Conservation (phyloP, 2,113 vertebrate genomes). For the Uropsilus gracilis region DNA sequence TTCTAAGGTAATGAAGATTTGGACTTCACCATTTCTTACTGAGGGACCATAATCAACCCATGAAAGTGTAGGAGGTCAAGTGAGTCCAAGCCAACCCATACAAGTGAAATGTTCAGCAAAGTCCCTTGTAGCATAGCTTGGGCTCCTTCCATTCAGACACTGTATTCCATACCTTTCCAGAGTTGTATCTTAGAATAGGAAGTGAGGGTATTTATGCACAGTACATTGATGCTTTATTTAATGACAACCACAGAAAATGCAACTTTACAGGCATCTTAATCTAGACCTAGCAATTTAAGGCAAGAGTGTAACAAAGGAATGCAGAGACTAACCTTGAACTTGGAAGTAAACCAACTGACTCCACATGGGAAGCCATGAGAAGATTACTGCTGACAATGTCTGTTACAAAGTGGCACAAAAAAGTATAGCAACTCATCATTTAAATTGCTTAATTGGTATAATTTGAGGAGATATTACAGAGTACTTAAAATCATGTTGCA, state of each 20-base stretch:
- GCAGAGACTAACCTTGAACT: not conserved
- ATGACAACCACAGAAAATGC: fast-evolving
- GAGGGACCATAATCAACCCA: not conserved
- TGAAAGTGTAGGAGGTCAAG: not conserved
- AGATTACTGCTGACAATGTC: not conserved
- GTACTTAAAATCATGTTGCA: not conserved
- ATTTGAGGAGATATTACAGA: not conserved
- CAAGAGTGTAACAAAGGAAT: not conserved
- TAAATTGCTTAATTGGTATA: not conserved
- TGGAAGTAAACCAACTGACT: not conserved
- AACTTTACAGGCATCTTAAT: not conserved
- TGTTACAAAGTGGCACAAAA: not conserved
- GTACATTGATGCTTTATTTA: not conserved
- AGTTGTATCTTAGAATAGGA: not conserved
- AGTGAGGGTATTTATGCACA: not conserved
- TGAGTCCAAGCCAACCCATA: not conserved
- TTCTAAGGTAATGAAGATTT: not conserved
- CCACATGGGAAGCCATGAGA: not conserved
- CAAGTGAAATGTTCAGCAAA: not conserved
- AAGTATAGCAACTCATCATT: not conserved
- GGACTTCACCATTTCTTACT: not conserved
- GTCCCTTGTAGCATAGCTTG: not conserved
- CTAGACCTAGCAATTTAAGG: not conserved
- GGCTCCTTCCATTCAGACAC: not conserved
- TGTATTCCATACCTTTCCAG: not conserved